These are phyloP conservation scores for Altica lythri DNA, from an alignment of 2,888 invertebrate genomes.

Conservation along the genomic window DNA sequence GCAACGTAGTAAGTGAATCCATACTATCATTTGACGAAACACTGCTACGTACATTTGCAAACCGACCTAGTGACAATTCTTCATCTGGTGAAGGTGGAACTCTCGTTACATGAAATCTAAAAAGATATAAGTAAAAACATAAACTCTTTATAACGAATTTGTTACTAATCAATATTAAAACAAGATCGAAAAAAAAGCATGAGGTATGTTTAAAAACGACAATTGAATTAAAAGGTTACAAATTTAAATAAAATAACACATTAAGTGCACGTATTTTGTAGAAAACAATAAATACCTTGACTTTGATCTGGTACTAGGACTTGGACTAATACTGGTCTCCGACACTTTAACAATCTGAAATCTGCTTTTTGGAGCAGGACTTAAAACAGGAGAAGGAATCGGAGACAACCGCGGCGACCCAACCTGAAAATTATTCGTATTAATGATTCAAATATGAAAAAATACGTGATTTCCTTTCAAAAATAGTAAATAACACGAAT, in stretches of 20 bases:
- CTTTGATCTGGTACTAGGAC: conserved; percentile 27
- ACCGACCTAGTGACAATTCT: conserved; percentile 40
- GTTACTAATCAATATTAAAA: too few relatives aligned
- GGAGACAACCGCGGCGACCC: conserved; percentile 40
- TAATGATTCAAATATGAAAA: background rate
- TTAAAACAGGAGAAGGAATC: conserved; percentile 42
- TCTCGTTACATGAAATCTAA: conserved; percentile 43
- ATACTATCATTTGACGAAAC: conserved; percentile 50
- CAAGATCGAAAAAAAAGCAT: background rate
- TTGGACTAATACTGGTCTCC: conserved; percentile 32
- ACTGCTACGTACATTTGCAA: conserved; percentile 47
- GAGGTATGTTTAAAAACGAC: background rate
- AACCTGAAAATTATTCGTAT: conserved; percentile 27
- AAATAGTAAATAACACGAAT: background rate
- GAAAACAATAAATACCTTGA: conserved; percentile 21
- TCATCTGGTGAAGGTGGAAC: conserved; percentile 46
- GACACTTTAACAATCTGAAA: conserved; percentile 46
- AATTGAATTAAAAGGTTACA: background rate
- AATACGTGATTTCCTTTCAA: too few relatives aligned
- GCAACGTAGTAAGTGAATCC: conserved; percentile 45
- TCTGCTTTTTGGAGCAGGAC: conserved; percentile 44
- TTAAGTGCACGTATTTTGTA: background rate
- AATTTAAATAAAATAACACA: background rate
- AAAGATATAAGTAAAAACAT: background rate
- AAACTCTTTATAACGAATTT: too few relatives aligned